phyloP scores from a whole-genome alignment of 2,113 vertebrate genomes.

The Dolichotis patagonum region DNA sequence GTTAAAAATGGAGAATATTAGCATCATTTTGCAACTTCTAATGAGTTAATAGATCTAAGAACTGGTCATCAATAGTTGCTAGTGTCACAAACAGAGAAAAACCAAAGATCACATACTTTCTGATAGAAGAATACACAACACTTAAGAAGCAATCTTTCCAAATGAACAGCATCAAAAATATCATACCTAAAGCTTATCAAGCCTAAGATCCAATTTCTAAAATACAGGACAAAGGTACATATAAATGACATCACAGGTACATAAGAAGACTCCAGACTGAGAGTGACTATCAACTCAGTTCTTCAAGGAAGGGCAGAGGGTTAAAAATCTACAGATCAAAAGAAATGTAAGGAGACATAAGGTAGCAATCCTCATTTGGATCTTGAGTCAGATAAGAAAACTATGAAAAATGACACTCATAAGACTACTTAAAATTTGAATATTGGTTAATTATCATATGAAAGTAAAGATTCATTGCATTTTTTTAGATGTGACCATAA shows the following conservation, averaged over 20 bases:
- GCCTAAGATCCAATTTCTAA: not conserved
- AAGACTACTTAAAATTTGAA: slow-evolving; percentile 31
- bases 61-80: not conserved
- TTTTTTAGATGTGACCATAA: not conserved
- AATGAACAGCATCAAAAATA: not conserved
- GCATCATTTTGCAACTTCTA: slow-evolving; percentile 16
- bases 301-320: not conserved
- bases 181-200: not conserved
- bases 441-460: not conserved
- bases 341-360: not conserved
- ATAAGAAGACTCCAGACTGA: not conserved
- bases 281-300: not conserved
- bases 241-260: not conserved
- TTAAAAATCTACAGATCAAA: not conserved
- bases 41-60: not conserved
- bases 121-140: not conserved
- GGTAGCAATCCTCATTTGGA: not conserved
- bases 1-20: not conserved
- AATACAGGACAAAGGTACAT: not conserved
- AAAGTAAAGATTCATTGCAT: not conserved
- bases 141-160: not conserved
- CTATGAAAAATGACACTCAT: not conserved
- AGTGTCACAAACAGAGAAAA: not conserved
- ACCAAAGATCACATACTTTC: not conserved
- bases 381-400: slow-evolving; percentile 30